phyloP scores from a whole-genome alignment of 2,113 vertebrate species.

The Labeo rohita region DNA sequence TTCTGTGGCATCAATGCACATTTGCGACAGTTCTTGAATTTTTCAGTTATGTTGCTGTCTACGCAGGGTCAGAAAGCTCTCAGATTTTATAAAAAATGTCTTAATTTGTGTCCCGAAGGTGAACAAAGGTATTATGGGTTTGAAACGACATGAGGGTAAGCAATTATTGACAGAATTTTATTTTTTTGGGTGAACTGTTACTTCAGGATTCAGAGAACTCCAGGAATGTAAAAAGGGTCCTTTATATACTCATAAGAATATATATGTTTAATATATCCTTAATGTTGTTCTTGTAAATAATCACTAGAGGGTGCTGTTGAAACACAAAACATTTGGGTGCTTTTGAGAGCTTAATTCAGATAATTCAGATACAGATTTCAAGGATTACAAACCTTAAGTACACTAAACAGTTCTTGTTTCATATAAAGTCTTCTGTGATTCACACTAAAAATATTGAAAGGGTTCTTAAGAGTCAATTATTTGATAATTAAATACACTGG shows the following conservation, averaged over 20 bases:
- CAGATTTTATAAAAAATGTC: too few relatives aligned
- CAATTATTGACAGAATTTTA: too few relatives aligned
- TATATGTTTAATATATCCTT: not conserved
- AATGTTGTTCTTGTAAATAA: not conserved
- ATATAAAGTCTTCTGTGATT: not conserved
- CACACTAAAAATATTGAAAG: not conserved
- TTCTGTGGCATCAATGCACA: too few relatives aligned
- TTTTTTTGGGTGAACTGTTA: too few relatives aligned
- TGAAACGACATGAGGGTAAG: too few relatives aligned
- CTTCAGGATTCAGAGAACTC: not conserved
- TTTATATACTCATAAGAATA: not conserved
- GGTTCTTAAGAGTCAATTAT: not conserved
- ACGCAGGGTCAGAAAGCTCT: too few relatives aligned
- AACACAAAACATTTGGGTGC: conserved; percentile 8
- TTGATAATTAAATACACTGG: not conserved
- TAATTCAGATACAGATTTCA: not conserved
- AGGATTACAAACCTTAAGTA: not conserved
- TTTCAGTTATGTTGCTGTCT: too few relatives aligned
- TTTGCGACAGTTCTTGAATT: too few relatives aligned
- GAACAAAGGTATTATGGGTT: too few relatives aligned
- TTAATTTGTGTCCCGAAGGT: too few relatives aligned
- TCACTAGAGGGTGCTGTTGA: conserved; percentile 57
- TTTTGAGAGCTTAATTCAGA: not conserved
- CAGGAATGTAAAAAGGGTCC: not conserved
- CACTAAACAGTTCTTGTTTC: not conserved